These are phyloP conservation scores for Lasiurus cinereus DNA, from an alignment of 2,113 vertebrate species.

Conservation along the genomic window DNA sequence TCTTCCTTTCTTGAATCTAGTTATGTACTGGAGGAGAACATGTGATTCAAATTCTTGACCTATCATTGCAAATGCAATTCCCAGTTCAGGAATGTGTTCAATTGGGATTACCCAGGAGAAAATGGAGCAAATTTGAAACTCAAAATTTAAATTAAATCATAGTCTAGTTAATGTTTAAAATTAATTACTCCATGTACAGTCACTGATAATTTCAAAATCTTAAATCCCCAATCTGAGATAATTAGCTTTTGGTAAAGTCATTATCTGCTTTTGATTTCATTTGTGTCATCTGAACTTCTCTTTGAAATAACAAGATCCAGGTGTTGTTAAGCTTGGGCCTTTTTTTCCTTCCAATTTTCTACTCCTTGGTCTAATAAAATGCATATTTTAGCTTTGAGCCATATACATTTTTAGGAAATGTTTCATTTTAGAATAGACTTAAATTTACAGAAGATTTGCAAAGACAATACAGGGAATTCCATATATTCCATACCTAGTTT, in stretches of 20 bases:
- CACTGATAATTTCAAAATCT: slow-evolving; percentile 37
- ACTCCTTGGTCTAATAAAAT: background rate
- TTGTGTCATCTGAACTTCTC: background rate
- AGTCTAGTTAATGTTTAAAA: slow-evolving; percentile 58
- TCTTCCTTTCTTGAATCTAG: too few relatives aligned
- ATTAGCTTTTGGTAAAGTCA: background rate
- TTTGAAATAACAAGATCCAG: background rate
- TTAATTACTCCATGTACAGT: slow-evolving; percentile 35
- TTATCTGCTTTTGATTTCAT: background rate
- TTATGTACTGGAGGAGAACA: background rate
- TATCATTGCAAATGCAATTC: background rate
- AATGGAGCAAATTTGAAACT: background rate
- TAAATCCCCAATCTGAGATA: slow-evolving; percentile 23
- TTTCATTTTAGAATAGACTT: background rate
- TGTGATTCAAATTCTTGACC: background rate
- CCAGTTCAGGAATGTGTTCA: background rate
- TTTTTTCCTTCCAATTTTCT: background rate
- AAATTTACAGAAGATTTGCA: background rate
- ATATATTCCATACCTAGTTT: background rate
- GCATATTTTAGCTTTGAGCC: background rate
- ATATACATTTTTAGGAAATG: background rate
- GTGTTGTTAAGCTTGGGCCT: background rate
- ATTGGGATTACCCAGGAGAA: background rate
- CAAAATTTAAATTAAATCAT: slow-evolving; percentile 42
- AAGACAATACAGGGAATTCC: background rate